Evolutionary conservation across 1,140 invertebrate genomes (phyloP), one percentile per base, ranked within the genome.

Genomic region (Luehdorfia chinensis): DNA sequence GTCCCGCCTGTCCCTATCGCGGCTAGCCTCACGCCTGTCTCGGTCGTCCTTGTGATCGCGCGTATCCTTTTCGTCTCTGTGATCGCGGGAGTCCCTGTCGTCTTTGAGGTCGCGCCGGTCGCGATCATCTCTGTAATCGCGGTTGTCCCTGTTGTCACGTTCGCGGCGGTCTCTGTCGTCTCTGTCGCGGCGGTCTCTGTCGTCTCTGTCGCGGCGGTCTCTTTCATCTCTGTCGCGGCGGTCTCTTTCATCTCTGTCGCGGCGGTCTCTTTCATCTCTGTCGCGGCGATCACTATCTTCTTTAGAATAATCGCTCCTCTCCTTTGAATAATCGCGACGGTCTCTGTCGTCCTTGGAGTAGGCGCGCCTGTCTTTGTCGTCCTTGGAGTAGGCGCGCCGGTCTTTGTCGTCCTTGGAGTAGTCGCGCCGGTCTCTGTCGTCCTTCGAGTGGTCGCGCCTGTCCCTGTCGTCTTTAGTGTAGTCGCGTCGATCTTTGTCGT

Each of bases 251-350:
- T 21, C 55, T 6, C 41, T 30, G 25, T 72, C 69, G 47, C 70
- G 74, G 2, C 59, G 49, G 14, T 79, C 75, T 48, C 48, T 25
- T 7, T 27, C 23, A 12, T 65, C 55, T 6, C 45, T 25, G 25
- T 72, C 69, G 45, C 69, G 74, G 2, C 59, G 49, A 12, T 79
- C 75, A 9, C 64, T 61, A 32, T 64, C 59, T 14, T 84, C 77
- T 15, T 66, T 69, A 3, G 69, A 75, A 30, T 74, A 72, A 50
- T 81, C 75, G 11, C 63, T 65, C 12, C 60, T 47, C 32, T 75
- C 72, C 31, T 59, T 55, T 52, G 66, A 61, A 53, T 59, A 68
- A 53, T 63, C 57, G 44, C 59, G 68, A 2, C 50, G 50, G 19
- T 67, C 65, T 9, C 59, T 71, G 30, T 14, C 55, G 23, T 69